A percentile compares a stretch with the other conserved stretches of the same genome.
These are phyloP conservation scores for Falco berigora DNA, from an alignment of 2,797 vertebrate species.

Conservation along the genomic window DNA sequence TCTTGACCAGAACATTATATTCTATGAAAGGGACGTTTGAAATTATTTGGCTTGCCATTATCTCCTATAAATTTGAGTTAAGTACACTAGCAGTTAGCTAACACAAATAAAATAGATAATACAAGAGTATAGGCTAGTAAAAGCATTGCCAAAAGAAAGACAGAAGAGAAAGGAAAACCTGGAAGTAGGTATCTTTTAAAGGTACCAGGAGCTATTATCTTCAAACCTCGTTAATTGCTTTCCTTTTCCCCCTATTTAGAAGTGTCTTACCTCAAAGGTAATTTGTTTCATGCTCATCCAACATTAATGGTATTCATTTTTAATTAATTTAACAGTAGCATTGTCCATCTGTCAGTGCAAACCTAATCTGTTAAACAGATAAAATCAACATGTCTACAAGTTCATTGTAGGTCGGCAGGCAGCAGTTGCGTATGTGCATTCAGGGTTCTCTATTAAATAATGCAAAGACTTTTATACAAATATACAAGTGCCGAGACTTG, in stretches of 20 bases:
- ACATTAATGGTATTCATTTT: conserved; percentile 64
- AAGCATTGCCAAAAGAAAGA: not conserved
- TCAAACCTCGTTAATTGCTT: not conserved
- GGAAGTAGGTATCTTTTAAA: not conserved
- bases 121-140: not conserved
- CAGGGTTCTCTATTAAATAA: conserved; percentile 35
- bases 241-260: not conserved
- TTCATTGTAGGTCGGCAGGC: conserved; percentile 38
- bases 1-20: not conserved
- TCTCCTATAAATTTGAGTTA: not conserved
- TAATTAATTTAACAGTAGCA: conserved; percentile 60
- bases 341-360: conserved; percentile 55
- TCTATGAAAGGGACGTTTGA: not conserved
- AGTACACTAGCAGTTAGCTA: not conserved
- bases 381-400: conserved; percentile 57
- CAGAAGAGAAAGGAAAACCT: not conserved
- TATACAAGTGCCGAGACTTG: not conserved
- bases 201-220: not conserved
- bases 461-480: not conserved
- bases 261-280: conserved; percentile 46
- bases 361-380: conserved; percentile 56
- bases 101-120: not conserved
- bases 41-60: not conserved
- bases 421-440: not conserved
- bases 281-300: conserved; percentile 52